Percentiles rank a stretch among this genome's conserved stretches.
These are phyloP conservation scores for Alosa alosa DNA, from an alignment of 2,113 vertebrate species.

Conservation along the genomic window DNA sequence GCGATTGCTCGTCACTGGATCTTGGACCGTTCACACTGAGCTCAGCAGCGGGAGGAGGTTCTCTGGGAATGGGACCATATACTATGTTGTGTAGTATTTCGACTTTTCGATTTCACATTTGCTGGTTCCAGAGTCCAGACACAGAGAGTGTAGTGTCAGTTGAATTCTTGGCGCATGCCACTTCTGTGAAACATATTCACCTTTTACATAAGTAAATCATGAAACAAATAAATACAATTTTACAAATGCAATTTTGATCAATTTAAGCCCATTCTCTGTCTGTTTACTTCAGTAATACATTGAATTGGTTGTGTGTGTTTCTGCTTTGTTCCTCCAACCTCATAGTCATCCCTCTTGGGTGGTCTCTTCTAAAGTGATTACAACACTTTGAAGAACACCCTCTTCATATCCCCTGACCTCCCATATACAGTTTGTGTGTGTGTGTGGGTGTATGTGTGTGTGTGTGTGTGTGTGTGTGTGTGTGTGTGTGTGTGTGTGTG, in stretches of 20 bases:
- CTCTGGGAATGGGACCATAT: neutral
- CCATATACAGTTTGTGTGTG: conserved; percentile 7
- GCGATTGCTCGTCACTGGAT: neutral
- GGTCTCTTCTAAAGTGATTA: conserved; percentile 42
- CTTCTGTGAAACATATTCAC: no score
- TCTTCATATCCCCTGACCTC: conserved; percentile 36
- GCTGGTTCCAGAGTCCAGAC: neutral
- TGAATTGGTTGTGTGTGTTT: no score
- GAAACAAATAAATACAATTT: no score
- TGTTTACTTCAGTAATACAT: no score
- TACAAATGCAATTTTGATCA: no score
- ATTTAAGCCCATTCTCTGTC: no score
- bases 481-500: conserved; percentile 12
- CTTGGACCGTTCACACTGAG: neutral
- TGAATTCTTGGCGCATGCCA: neutral
- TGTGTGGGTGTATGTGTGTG: conserved; percentile 18
- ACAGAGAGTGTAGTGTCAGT: neutral
- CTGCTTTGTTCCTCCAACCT: conserved; percentile 16
- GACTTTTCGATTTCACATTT: neutral
- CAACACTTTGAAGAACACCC: conserved; percentile 41
- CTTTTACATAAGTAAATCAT: no score
- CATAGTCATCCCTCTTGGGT: conserved; percentile 36
- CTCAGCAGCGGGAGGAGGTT: neutral
- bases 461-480: conserved; percentile 13
- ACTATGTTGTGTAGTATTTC: neutral